Evolutionary conservation across 2,797 vertebrate genomes (phyloP).

Genomic region (Cynopterus sphinx): DNA sequence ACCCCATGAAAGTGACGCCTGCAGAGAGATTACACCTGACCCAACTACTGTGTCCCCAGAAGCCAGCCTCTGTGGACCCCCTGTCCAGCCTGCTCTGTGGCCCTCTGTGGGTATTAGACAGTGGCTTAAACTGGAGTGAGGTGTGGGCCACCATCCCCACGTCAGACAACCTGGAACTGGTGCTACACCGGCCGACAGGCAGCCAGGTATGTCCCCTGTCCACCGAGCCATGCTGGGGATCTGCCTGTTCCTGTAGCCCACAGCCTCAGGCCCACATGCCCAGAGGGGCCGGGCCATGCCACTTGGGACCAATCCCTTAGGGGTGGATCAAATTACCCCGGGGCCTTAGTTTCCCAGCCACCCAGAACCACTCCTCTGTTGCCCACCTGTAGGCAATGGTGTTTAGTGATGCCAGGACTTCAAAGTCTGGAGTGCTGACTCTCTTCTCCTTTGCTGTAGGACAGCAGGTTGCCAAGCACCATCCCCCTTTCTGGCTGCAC

Average conservation of each 20-base stretch:
- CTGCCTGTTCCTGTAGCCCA: not conserved
- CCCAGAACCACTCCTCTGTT: not conserved
- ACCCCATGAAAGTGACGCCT: not conserved
- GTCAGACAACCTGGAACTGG: conserved; percentile 89
- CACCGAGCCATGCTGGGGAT: accelerated
- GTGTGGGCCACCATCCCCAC: conserved; percentile 90
- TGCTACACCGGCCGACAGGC: conserved; percentile 89
- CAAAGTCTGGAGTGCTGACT: not conserved
- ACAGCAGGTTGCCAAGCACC: conserved; percentile 82
- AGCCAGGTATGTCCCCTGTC: conserved; percentile 86
- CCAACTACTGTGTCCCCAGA: conserved; percentile 81
- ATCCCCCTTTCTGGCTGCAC: conserved; percentile 90
- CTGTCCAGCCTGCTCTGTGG: conserved; percentile 90
- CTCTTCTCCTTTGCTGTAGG: conserved; percentile 81
- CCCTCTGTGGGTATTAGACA: conserved; percentile 90
- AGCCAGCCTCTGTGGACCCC: conserved; percentile 84
- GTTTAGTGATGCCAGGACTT: not conserved
- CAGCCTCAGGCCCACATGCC: not conserved
- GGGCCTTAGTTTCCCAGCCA: not conserved
- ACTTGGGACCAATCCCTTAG: not conserved
- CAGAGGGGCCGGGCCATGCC: not conserved
- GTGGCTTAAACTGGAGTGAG: conserved; percentile 91
- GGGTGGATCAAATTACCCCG: not conserved
- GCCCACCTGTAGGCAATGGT: not conserved
- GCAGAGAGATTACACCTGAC: not conserved